Percentiles rank a stretch among this genome's conserved stretches.
Conservation (phyloP, 1,140 invertebrate species). For the Bombyx mori region ASM3026992v2 NC_085114.1:3465001-3465500, state of each 20-base stretch:
- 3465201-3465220: constrained; percentile 55
- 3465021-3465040: constrained; percentile 45
- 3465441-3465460: constrained; percentile 51
- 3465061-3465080: constrained; percentile 38
- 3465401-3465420: constrained; percentile 54
- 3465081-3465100: constrained; percentile 54
- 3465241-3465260: constrained; percentile 44
- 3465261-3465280: constrained; percentile 54
- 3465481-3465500: constrained; percentile 39
- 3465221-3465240: constrained; percentile 51
- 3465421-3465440: constrained; percentile 50
- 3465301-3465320: constrained; percentile 51
- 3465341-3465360: constrained; percentile 51
- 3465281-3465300: constrained; percentile 63
- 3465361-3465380: constrained; percentile 55
- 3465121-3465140: constrained; percentile 55
- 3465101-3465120: constrained; percentile 42
- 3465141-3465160: constrained; percentile 46
- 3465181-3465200: constrained; percentile 46
- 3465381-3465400: constrained; percentile 42
- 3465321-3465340: constrained; percentile 58
- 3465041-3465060: constrained; percentile 44
- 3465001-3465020: constrained; percentile 40
- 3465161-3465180: constrained; percentile 53
- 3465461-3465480: constrained; percentile 57